phyloP scores from a whole-genome alignment of 2,888 invertebrate species.

The Dicyrtomina minuta region DNA sequence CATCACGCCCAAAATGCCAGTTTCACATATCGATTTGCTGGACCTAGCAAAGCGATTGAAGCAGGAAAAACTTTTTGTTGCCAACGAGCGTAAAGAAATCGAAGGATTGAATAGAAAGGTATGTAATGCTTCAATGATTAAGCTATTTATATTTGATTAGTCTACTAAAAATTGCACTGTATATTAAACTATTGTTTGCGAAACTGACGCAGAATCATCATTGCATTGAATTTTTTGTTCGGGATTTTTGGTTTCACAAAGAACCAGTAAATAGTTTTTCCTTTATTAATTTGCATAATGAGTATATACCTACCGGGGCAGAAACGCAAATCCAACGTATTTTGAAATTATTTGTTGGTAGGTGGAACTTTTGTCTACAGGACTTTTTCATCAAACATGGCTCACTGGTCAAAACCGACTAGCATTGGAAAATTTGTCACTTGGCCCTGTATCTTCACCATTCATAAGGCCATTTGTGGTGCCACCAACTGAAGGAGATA shows the following conservation, averaged over 20 bases:
- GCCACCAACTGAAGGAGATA: constrained; percentile 37
- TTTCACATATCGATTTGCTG: constrained; percentile 59
- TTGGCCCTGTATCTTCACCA: constrained; percentile 46
- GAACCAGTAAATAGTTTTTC: too few relatives aligned
- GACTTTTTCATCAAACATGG: constrained; percentile 51
- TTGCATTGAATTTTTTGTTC: too few relatives aligned
- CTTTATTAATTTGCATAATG: too few relatives aligned
- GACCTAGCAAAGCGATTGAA: constrained; percentile 71
- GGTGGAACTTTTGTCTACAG: constrained; percentile 49
- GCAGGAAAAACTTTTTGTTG: constrained; percentile 83
- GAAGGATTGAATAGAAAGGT: constrained; percentile 75
- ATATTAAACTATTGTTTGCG: too few relatives aligned
- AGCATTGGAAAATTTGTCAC: constrained; percentile 46
- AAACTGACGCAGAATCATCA: too few relatives aligned
- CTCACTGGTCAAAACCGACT: constrained; percentile 51
- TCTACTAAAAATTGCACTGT: too few relatives aligned
- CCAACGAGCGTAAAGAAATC: constrained; percentile 79
- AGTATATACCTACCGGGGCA: too few relatives aligned
- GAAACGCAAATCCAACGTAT: too few relatives aligned
- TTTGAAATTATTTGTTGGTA: too few relatives aligned
- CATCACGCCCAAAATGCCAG: constrained; percentile 46
- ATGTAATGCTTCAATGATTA: too few relatives aligned
- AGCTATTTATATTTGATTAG: too few relatives aligned
- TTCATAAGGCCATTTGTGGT: constrained; percentile 45
- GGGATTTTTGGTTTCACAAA: not conserved